These are phyloP conservation scores for Liopterus haemorrhoidalis DNA, from an alignment of 2,888 invertebrate genomes.

Conservation along the genomic window DNA sequence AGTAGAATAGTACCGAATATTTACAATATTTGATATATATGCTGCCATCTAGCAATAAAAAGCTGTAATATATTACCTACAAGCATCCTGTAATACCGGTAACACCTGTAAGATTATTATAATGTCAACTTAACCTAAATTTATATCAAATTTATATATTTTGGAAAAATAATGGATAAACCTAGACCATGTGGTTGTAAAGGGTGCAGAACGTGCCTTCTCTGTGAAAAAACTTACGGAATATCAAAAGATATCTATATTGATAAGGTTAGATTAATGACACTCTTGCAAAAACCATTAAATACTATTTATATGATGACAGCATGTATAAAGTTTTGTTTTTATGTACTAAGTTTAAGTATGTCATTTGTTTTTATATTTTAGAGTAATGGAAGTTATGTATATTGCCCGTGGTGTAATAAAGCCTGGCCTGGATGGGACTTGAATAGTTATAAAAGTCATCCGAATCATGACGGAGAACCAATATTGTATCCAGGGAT, in stretches of 20 bases:
- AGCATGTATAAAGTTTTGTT: slow-evolving; percentile 30
- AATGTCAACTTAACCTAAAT: slow-evolving; percentile 11
- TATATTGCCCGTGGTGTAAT: slow-evolving; percentile 71
- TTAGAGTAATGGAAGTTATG: slow-evolving; percentile 56
- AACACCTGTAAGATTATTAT: too few relatives aligned
- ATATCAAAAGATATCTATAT: slow-evolving; percentile 39
- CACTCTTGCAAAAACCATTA: slow-evolving; percentile 3
- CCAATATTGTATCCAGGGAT: slow-evolving; percentile 62
- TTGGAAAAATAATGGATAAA: slow-evolving; percentile 51
- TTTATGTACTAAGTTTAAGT: slow-evolving; percentile 40
- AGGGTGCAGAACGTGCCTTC: slow-evolving; percentile 80
- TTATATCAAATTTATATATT: slow-evolving; percentile 6
- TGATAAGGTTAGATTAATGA: slow-evolving; percentile 39
- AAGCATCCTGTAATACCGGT: too few relatives aligned
- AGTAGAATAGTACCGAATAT: too few relatives aligned
- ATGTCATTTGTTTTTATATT: slow-evolving; percentile 34
- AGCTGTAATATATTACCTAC: too few relatives aligned
- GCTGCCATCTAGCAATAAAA: too few relatives aligned
- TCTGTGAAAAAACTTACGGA: slow-evolving; percentile 69
- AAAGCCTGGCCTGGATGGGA: slow-evolving; percentile 74
- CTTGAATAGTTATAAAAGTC: slow-evolving; percentile 52
- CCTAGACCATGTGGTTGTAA: slow-evolving; percentile 85
- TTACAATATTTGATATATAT: too few relatives aligned
- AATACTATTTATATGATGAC: too few relatives aligned
- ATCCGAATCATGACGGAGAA: slow-evolving; percentile 61